These are phyloP conservation scores for Microctonus aethiopoides DNA, from an alignment of 2,888 invertebrate genomes.

Conservation along the genomic window DNA sequence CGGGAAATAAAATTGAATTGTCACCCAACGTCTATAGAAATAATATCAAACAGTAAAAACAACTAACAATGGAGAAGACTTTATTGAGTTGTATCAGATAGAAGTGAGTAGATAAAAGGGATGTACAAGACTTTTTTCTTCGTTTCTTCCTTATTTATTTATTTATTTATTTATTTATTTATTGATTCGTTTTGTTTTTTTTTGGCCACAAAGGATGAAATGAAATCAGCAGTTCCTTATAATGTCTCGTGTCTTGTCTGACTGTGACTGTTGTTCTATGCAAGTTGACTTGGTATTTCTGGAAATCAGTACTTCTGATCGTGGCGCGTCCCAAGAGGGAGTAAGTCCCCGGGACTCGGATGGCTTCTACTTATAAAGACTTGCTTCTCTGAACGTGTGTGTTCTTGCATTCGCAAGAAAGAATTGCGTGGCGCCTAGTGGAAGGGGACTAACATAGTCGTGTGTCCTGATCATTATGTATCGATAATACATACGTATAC, in stretches of 20 bases:
- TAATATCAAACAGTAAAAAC: background rate
- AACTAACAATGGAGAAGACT: background rate
- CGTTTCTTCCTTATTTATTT: background rate
- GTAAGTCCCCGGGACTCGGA: slow-evolving; percentile 66
- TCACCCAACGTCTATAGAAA: background rate
- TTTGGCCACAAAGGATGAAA: background rate
- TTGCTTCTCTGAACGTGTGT: slow-evolving; percentile 52
- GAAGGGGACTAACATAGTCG: slow-evolving; percentile 53
- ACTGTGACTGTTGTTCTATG: slow-evolving; percentile 4
- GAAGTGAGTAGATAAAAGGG: background rate
- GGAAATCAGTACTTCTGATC: slow-evolving; percentile 59
- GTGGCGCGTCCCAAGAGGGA: slow-evolving; percentile 65
- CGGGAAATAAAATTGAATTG: background rate
- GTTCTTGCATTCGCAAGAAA: slow-evolving; percentile 52
- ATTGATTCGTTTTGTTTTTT: background rate
- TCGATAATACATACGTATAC: slow-evolving; percentile 1
- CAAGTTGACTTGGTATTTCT: slow-evolving; percentile 35
- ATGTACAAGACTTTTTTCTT: background rate
- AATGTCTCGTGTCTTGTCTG: slow-evolving; percentile 6
- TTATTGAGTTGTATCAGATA: background rate
- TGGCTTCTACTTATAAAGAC: slow-evolving; percentile 67
- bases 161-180: background rate
- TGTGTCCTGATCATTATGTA: slow-evolving; percentile 58
- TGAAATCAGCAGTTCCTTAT: background rate
- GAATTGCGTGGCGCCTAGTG: slow-evolving; percentile 50